Evolutionary conservation across 2,888 invertebrate species (phyloP).

Genomic region (Coremacera marginata): DNA sequence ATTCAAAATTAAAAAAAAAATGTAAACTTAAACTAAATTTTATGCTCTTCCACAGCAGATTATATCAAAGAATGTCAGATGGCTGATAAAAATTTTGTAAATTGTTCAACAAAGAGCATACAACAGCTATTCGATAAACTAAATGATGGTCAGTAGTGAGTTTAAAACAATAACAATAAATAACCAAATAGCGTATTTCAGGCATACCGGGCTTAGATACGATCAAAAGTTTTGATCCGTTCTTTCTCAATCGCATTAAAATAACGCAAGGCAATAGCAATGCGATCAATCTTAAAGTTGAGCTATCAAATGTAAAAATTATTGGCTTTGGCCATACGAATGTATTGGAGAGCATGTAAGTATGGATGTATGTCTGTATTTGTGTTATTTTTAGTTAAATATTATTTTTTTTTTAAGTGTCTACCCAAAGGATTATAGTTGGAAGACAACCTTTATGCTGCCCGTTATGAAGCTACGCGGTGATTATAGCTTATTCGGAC

Average conservation of each 20-base stretch:
- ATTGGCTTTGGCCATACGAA: conserved; percentile 77
- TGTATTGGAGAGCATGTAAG: conserved; percentile 76
- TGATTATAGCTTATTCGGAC: conserved; percentile 77
- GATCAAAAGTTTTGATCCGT: conserved; percentile 76
- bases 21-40: conserved; percentile 45
- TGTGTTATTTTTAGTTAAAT: neutral
- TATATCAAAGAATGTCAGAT: conserved; percentile 78
- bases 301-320: conserved; percentile 77
- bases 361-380: neutral
- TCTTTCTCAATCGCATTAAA: conserved; percentile 76
- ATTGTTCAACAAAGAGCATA: conserved; percentile 77
- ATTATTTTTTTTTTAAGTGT: conserved; percentile 69
- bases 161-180: neutral
- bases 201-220: conserved; percentile 69
- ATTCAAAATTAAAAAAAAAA: conserved; percentile 39
- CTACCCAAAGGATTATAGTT: conserved; percentile 77
- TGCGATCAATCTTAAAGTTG: conserved; percentile 81
- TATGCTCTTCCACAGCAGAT: conserved; percentile 71
- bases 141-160: conserved; percentile 71
- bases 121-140: conserved; percentile 77
- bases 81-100: conserved; percentile 75
- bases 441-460: conserved; percentile 77
- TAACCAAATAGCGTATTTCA: conserved; percentile 48
- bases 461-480: conserved; percentile 79
- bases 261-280: conserved; percentile 79